phyloP scores from a whole-genome alignment of 2,113 vertebrate genomes.

The Lucifuga dentata region DNA sequence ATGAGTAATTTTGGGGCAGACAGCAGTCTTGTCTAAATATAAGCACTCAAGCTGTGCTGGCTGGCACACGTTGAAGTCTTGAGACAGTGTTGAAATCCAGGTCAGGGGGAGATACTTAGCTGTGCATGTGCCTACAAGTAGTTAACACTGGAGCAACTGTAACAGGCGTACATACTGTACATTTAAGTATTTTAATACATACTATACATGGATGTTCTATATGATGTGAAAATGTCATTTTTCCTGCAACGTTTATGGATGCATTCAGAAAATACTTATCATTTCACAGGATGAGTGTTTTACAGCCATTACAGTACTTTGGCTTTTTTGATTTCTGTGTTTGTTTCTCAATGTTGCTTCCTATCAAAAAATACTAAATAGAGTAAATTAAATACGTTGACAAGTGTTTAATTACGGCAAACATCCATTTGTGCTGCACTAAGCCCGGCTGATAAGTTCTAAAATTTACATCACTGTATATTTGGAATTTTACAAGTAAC shows the following conservation, averaged over 20 bases:
- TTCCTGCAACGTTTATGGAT: no score
- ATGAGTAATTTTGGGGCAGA: constrained; percentile 77
- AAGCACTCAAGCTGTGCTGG: constrained; percentile 74
- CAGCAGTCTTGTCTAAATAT: constrained; percentile 78
- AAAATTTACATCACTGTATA: no score
- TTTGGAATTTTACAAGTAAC: no score
- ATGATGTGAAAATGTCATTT: no score
- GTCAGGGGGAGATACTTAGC: constrained; percentile 50
- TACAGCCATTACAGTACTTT: neutral
- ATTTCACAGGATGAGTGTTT: no score
- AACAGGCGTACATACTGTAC: no score
- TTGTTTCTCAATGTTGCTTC: no score
- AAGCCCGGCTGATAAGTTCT: no score
- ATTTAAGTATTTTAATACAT: no score
- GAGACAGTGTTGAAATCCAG: constrained; percentile 78
- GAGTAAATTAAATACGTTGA: neutral
- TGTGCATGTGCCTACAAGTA: constrained; percentile 8
- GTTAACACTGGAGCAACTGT: constrained; percentile 1
- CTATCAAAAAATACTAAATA: no score
- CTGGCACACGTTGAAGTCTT: constrained; percentile 71
- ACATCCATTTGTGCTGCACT: neutral
- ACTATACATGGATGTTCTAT: no score
- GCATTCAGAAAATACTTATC: no score
- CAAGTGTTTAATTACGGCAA: neutral
- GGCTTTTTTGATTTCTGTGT: neutral